These are phyloP conservation scores for Opisthograptis luteolata DNA, from an alignment of 2,888 invertebrate species.

Conservation along the genomic window DNA sequence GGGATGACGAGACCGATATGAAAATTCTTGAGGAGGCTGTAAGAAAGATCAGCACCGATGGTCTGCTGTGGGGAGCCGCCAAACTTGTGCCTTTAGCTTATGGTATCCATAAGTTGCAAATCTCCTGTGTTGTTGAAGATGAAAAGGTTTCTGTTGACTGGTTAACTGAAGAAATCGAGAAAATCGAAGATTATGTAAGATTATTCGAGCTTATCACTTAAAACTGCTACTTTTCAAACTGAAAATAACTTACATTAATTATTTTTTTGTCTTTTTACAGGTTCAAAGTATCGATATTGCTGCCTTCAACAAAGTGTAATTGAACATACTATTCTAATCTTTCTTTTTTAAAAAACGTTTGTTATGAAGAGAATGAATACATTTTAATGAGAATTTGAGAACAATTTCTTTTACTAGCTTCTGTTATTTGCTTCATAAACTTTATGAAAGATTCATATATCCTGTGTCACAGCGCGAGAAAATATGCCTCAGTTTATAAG, in stretches of 20 bases:
- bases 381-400: not conserved
- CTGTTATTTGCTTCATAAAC: too few species aligned
- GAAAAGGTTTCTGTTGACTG: constrained; percentile 96
- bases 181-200: constrained; percentile 91
- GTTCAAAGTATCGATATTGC: constrained; percentile 97
- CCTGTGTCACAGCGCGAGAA: too few species aligned
- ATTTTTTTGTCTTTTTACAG: constrained; percentile 62
- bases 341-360: constrained; percentile 16
- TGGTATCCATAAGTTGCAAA: constrained; percentile 96
- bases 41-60: constrained; percentile 91
- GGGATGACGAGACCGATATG: constrained; percentile 98
- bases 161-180: constrained; percentile 94
- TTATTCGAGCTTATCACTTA: not conserved
- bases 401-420: too few species aligned
- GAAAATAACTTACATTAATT: too few species aligned
- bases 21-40: constrained; percentile 91
- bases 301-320: constrained; percentile 96
- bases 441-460: too few species aligned
- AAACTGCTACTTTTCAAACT: too few species aligned
- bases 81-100: constrained; percentile 96
- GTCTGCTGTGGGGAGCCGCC: constrained; percentile 96
- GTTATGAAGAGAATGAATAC: not conserved
- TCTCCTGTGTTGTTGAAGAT: constrained; percentile 96
- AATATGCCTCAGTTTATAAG: too few species aligned
- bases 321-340: too few species aligned